Base-by-base conservation (phyloP, 2,113 vertebrate genomes). In the Phylloscopus trochiloides region DNA sequence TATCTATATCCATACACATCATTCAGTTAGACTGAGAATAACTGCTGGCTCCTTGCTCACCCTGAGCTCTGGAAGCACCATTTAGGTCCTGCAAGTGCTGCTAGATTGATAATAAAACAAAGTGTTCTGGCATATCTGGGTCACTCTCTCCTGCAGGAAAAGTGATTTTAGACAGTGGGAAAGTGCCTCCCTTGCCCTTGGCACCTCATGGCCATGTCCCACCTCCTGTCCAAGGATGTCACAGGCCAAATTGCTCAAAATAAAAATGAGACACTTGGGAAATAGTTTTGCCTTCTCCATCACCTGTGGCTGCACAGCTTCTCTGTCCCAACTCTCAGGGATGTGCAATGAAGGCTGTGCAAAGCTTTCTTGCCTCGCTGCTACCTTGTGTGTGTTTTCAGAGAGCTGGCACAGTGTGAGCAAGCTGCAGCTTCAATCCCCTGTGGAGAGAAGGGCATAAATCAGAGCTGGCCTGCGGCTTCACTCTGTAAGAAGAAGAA, bases 71-170 rank as follows among this genome's bases (percentile, higher is more conserved):
- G 62, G 58, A 72, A 88, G 59, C 52, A 76, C 52, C 62, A 58
- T 76, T 90, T 85, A 82, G 24, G 67, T 82, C 75, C 75, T 82
- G 71, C 45, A 83, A 88, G 50, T 43, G 72, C 79, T 74, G 54
- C 57, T 67, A 15, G 52, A 36, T 73, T 1, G 3, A 87, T 58
- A 92, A 85, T 75, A 87, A 89, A 75, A 38, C 89, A n/a, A 65
- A 86, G n/a, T 14, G 19, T 91, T 50, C 86, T 92, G 66, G 73
- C 0, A 0, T 68, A 87, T 72, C 77, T 91, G 90, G 89, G 93
- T 90, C 89, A 73, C 42, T 57, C 28, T 75, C 24, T 67, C 54
- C 66, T 54, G 62, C 89, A 91, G 86, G 59, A 96, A 12, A 78
- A 81, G 17, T 57, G 45, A 55, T 74, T 93, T 91, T 34, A 70